Evolutionary conservation across 2,113 vertebrate genomes (phyloP).

Genomic region (Chauna torquata): DNA sequence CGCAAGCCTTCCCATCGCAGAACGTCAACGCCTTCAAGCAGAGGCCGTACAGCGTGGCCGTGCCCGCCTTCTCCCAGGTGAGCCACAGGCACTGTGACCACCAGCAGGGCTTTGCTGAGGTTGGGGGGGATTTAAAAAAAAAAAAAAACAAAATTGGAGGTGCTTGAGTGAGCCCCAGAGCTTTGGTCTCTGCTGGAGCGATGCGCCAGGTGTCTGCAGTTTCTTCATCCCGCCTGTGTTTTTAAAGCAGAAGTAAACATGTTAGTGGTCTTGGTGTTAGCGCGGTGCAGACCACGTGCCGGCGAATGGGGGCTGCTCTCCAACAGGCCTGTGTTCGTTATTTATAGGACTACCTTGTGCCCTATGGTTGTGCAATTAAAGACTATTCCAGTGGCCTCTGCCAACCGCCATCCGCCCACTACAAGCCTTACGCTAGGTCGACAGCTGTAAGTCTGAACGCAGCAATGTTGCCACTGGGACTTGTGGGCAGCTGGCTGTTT

Average conservation of each 20-base stretch:
- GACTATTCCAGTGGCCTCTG: slow-evolving; percentile 74
- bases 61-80: slow-evolving; percentile 92
- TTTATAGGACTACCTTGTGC: slow-evolving; percentile 78
- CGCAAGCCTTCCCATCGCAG: slow-evolving; percentile 81
- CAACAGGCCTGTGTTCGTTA: slow-evolving; percentile 69
- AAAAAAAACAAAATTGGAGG: too few species aligned
- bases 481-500: not conserved
- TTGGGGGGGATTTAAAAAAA: too few species aligned
- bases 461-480: slow-evolving; percentile 63
- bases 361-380: slow-evolving; percentile 76
- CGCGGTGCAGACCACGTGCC: not conserved
- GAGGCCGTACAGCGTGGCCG: slow-evolving; percentile 90
- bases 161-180: not conserved
- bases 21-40: slow-evolving; percentile 84
- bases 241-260: not conserved
- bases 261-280: rapidly evolving
- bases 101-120: not conserved
- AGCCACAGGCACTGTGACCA: not conserved
- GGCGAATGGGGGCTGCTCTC: slow-evolving; percentile 7
- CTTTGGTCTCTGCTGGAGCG: rapidly evolving
- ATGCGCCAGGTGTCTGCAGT: rapidly evolving
- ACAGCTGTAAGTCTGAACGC: slow-evolving; percentile 69
- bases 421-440: slow-evolving; percentile 74
- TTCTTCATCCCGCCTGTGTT: rapidly evolving
- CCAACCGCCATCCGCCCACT: slow-evolving; percentile 69